Evolutionary conservation across 2,888 invertebrate genomes (phyloP), one percentile per base, ranked within the genome.

Genomic region (Augochlorella aurata): DNA sequence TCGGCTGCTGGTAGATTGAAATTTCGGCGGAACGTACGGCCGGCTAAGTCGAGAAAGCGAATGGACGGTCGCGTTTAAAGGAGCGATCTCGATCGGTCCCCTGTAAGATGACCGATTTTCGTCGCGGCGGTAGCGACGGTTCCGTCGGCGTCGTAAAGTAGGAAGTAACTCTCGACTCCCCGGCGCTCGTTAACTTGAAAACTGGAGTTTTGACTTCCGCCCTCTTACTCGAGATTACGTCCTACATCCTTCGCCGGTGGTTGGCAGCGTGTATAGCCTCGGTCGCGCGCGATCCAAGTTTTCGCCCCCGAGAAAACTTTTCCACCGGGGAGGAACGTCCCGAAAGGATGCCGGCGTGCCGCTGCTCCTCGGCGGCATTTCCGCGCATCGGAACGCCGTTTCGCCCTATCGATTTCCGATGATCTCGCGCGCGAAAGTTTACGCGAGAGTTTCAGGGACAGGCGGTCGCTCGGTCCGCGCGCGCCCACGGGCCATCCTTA

Each of bases 221-320:
- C 63, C 71, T 63, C 77, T 74, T 58, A 58, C 65, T 77, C 70
- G 69, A 68, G 73, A 76, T 81, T 77, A 69, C 78, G 63, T 72
- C 63, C 68, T 72, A 79, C 70, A 69, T 77, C 72, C 50, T 52
- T 52, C 72, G 81, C 47, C 72, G 81, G 58, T 49, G 68, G 77
- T 76, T 45, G 61, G 61, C 66, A 44, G 21, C 77, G 74, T 68
- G 70, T 68, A 75, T 58, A 21, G 24, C 77, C 81, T 69, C 71
- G 61, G 58, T 14, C 18, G 49, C 67, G 74, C 82, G 70, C 79
- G 83, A 72, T 63, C 79, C 74, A 83, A 87, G 74, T 83, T 85
- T 81, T 79, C 81, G 71, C 52, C 50, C 70, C 63, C 49, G 10
- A 71, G 24, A 73, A 83, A 87, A 87, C 75, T 85, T 87, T 87